Percentiles rank a stretch among this genome's conserved stretches.
These are phyloP conservation scores for Notothenia coriiceps DNA, from an alignment of 2,113 vertebrate genomes.

Conservation along the genomic window DNA sequence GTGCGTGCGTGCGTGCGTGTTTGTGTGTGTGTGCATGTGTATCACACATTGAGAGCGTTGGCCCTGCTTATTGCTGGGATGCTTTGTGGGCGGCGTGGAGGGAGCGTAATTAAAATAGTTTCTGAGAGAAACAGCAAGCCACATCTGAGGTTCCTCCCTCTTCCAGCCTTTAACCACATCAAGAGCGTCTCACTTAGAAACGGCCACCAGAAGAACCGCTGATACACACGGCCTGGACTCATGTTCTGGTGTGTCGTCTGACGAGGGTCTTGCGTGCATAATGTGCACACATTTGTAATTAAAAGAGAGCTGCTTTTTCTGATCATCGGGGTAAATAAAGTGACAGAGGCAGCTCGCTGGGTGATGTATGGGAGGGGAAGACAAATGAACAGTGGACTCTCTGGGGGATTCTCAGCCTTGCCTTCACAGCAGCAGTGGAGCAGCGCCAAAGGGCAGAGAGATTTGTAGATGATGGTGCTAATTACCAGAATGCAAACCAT, in stretches of 20 bases:
- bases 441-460: slow-evolving; percentile 89
- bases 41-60: slow-evolving; percentile 75
- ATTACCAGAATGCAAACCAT: slow-evolving; percentile 91
- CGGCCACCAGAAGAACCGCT: slow-evolving; percentile 86
- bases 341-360: slow-evolving; percentile 68
- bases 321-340: slow-evolving; percentile 67
- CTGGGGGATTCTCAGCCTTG: slow-evolving; percentile 75
- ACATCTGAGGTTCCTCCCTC: slow-evolving; percentile 89
- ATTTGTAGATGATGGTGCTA: slow-evolving; percentile 92
- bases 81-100: slow-evolving; percentile 87
- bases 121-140: slow-evolving; percentile 88
- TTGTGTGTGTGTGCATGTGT: slow-evolving; percentile 36
- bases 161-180: slow-evolving; percentile 89
- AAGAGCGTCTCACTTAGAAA: slow-evolving; percentile 85
- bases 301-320: slow-evolving; percentile 65
- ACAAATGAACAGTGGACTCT: slow-evolving; percentile 79
- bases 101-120: slow-evolving; percentile 91
- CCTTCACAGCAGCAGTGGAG: slow-evolving; percentile 80
- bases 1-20: slow-evolving; percentile 38
- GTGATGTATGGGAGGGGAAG: slow-evolving; percentile 81
- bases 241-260: slow-evolving; percentile 82
- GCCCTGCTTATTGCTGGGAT: slow-evolving; percentile 82
- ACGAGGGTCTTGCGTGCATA: slow-evolving; percentile 57
- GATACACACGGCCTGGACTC: slow-evolving; percentile 75
- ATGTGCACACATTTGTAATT: slow-evolving; percentile 70